These are phyloP conservation scores for Megastigmus dorsalis DNA, from an alignment of 2,888 invertebrate species.

Conservation along the genomic window DNA sequence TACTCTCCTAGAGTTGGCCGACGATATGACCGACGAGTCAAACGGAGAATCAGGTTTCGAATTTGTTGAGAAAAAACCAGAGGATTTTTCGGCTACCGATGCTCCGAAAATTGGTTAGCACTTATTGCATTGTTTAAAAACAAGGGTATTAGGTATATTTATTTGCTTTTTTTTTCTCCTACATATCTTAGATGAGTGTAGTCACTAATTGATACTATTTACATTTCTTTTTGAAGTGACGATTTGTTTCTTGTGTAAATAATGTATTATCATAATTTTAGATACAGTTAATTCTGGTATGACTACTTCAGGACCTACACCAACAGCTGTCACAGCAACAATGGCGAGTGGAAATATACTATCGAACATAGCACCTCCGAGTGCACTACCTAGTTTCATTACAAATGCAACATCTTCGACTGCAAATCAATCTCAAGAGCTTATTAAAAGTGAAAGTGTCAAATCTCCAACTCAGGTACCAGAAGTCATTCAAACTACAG, in stretches of 20 bases:
- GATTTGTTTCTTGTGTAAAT: background rate
- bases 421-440: constrained; percentile 47
- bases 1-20: background rate
- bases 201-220: background rate
- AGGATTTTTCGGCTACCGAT: constrained; percentile 63
- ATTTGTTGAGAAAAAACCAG: constrained; percentile 70
- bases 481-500: constrained; percentile 35
- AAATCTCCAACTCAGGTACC: constrained; percentile 12
- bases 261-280: constrained; percentile 58
- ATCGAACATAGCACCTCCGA: constrained; percentile 83
- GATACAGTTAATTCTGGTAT: constrained; percentile 63
- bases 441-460: constrained; percentile 18
- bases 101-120: constrained; percentile 66
- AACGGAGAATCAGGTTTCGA: constrained; percentile 72
- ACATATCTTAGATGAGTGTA: background rate
- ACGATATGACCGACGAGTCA: constrained; percentile 70
- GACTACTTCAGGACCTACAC: background rate
- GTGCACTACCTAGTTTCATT: constrained; percentile 81
- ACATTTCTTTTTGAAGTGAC: background rate
- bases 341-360: constrained; percentile 78
- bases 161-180: background rate
- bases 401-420: constrained; percentile 72
- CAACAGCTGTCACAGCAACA: constrained; percentile 51
- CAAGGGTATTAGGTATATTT: background rate
- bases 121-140: constrained; percentile 6